Conservation (phyloP, 2,797 vertebrate species). For the Sebastes variabilis region DNA sequence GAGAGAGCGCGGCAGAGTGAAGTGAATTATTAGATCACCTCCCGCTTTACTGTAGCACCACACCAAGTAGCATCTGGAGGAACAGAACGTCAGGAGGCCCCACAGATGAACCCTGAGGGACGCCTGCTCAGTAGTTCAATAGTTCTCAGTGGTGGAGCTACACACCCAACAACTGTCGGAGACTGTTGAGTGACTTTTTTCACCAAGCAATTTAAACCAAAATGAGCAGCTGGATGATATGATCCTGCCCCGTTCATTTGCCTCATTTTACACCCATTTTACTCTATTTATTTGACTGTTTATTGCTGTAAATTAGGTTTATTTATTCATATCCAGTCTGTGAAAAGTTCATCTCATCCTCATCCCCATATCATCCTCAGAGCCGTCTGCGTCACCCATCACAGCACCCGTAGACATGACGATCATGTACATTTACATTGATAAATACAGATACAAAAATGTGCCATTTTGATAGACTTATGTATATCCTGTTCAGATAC, state of each 20-base stretch:
- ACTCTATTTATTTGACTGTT: slow-evolving; percentile 69
- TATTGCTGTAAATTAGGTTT: slow-evolving; percentile 69
- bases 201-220: slow-evolving; percentile 68
- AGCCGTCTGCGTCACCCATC: slow-evolving; percentile 38
- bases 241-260: slow-evolving; percentile 49
- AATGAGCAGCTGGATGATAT: slow-evolving; percentile 55
- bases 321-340: slow-evolving; percentile 77
- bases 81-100: slow-evolving; percentile 51
- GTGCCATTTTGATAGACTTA: slow-evolving; percentile 81
- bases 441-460: slow-evolving; percentile 55
- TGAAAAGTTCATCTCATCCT: slow-evolving; percentile 20
- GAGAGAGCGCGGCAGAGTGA: slow-evolving; percentile 84
- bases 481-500: slow-evolving; percentile 49
- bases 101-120: slow-evolving; percentile 46
- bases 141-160: slow-evolving; percentile 55
- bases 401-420: slow-evolving; percentile 56
- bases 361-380: slow-evolving; percentile 49
- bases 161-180: slow-evolving; percentile 27
- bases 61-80: slow-evolving; percentile 62
- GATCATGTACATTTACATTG: slow-evolving; percentile 55
- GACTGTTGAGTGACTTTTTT: slow-evolving; percentile 45
- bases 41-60: slow-evolving; percentile 54
- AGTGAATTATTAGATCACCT: not conserved
- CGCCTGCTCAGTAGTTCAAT: slow-evolving; percentile 46
- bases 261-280: slow-evolving; percentile 37